Base-by-base conservation (phyloP, 2,113 vertebrate species). In the Suricata suricatta region DNA sequence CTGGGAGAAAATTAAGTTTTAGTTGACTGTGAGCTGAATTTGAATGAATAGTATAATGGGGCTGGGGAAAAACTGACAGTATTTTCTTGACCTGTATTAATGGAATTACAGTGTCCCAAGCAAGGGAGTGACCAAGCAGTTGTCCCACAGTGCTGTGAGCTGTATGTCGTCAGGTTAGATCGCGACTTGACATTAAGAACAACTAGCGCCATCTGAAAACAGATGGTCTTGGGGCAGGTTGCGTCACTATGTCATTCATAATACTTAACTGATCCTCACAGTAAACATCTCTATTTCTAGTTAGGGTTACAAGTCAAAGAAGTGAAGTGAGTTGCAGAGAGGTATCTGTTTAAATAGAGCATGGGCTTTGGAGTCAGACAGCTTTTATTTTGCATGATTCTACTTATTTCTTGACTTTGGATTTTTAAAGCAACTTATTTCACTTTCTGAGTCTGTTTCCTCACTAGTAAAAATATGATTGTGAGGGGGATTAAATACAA, bases 351-450 rank as follows among this genome's bases (percentile, higher is more conserved):
- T 1, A 88, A 74, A 82, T n/a, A 63, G 31, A 74, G 23, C 52
- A 10, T 82, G 38, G 31, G 14, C 74, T 35, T 29, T 71, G 86
- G 5, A 12, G 15, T 54, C 57, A 88, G 31, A 41, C 14, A 52
- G 41, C n/a, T 13, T 16, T 64, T 64, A 41, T 38, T 93, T 95
- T 88, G 9, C 47, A 57, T 66, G 14, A 71, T 74, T 81, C n/a
- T 16, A 82, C n/a, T 77, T 71, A 50, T 11, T 64, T 93, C 47
- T 74, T 83, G 64, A 64, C 69, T 80, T 15, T 21, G 9, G 27
- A 63, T 79, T 92, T 92, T 82, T 90, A 96, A 95, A 86, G 41
- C 27, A 95, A n/a, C 35, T 93, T 86, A 71, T 52, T 92, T 76
- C 44, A 38, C 91, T 91, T 93, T 88, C 17, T 90, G 23, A 82